Base-by-base conservation (phyloP, 1,140 invertebrate genomes). In the Ceratina australensis region DNA sequence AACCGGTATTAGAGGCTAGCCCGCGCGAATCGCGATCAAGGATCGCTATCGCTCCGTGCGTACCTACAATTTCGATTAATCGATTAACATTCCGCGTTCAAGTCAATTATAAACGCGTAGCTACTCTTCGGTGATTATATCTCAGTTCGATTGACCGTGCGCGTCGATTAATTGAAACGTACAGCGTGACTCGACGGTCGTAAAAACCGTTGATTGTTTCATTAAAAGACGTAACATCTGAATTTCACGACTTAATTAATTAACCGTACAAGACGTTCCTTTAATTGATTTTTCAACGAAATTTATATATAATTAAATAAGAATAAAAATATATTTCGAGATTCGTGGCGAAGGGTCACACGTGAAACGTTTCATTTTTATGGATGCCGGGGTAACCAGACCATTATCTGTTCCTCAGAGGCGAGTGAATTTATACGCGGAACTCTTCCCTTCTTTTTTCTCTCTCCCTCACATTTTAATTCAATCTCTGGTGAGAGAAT, bases 1-100 rank as follows among this genome's bases (percentile, higher is more conserved):
- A n/a, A 57, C 54, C n/a, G 26, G 60, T 61, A 54, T 54, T n/a
- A 54, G 52, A 54, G 60, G 22, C 60, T 61, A 26, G 28, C 60
- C 60, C 18, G 13, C 60, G 60, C 33, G 26, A 61, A 61, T 18
- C 60, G 60, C 33, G 60, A 26, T n/a, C 33, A 42, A n/a, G 60
- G 28, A 61, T 24, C 60, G 26, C 24, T 60, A 61, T 24, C 60
- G 26, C 24, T 60, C 5, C n/a, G 59, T 28, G 22, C 60, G 28
- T 8, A 61, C 26, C 60, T 42, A 42, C 33, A 42, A 42, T 42
- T 42, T 42, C 33, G 5, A 42, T 42, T 42, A 42, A 42, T 42
- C 33, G 33, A 42, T 42, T 42, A 42, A 42, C 33, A 42, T 42
- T 42, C 33, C 33, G 7, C 33, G 33, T 42, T 42, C 33, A 10